Evolutionary conservation across 1,140 invertebrate species (phyloP), one percentile per base, ranked within the genome.

Genomic region (Zeugodacus cucurbitae): DNA sequence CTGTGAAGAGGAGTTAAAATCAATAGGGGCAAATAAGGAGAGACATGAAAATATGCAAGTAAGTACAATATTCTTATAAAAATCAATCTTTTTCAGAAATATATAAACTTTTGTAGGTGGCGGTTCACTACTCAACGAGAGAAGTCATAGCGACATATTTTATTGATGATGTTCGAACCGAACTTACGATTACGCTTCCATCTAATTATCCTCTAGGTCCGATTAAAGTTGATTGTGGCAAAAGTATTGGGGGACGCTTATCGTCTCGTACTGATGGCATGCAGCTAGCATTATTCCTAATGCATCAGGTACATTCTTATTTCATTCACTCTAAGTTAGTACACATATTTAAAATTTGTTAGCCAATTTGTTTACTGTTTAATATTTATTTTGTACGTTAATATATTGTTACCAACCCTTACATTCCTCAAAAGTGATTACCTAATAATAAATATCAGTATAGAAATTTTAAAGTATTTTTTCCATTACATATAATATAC

Each of bases 111-210:
- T 34, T 59, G 29, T 34, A 97, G 96, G 94, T 98, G 32, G 96
- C 96, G 90, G 95, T 96, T 41, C 95, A 97, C 89, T 94, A 95
- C 54, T 94, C 94, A 1, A 95, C 95, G 7, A 94, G 97, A 67
- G 97, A 98, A 94, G 96, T 98, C 1, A 93, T 96, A 48, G 97
- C 97, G 1, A 94, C 95, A 0, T 98, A 98, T 93, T 95, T 96
- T 29, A 95, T 98, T 70, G 97, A 98, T 90, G 97, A 98, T 87
- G 95, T 96, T 0, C 96, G 95, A 89, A 96, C 98, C 90, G 97
- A 98, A 91, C 93, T 98, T 3, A 94, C 95, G 1, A 96, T 99
- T 88, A 94, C 95, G 7, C 93, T 99, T 87, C 96, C 97, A 0
- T 90, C 93, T 20, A 98, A 98, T 94, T 96, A 98, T 94, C 98